phyloP scores from a whole-genome alignment of 2,797 vertebrate species.

The Ptychobarbus kaznakovi region DNA sequence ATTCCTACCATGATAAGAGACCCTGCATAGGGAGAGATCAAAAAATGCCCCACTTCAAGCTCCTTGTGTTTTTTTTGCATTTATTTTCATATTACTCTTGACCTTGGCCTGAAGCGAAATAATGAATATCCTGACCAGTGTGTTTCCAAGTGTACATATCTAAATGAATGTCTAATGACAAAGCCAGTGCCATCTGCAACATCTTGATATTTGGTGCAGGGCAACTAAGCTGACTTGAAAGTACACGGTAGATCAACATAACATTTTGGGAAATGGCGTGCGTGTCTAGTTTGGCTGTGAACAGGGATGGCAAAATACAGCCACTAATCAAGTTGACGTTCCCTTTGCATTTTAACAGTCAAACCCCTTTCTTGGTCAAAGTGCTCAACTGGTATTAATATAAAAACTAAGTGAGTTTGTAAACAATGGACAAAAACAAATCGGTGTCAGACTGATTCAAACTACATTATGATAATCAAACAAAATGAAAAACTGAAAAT shows the following conservation, averaged over 20 bases:
- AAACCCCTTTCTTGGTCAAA: neutral
- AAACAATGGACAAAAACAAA: neutral
- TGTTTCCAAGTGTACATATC: slow-evolving; percentile 60
- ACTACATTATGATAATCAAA: neutral
- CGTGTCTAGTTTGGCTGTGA: neutral
- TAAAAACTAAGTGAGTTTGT: neutral
- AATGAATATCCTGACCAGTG: slow-evolving; percentile 57
- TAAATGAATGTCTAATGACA: slow-evolving; percentile 47
- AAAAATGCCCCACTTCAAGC: slow-evolving; percentile 56
- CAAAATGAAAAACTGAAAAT: neutral
- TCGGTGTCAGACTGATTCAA: neutral
- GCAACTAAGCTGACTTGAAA: slow-evolving; percentile 19
- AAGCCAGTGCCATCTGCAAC: slow-evolving; percentile 38
- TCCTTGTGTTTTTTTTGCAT: slow-evolving; percentile 52
- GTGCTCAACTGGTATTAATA: neutral
- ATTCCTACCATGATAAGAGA: slow-evolving; percentile 59
- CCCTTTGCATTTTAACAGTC: neutral
- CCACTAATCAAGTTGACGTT: neutral
- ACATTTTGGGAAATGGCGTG: neutral
- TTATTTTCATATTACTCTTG: slow-evolving; percentile 62
- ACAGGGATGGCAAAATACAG: neutral
- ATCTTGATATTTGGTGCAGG: slow-evolving; percentile 14
- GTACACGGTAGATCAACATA: neutral
- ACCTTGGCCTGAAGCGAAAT: slow-evolving; percentile 52
- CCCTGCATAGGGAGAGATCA: slow-evolving; percentile 63